Conservation (phyloP, 2,113 vertebrate species). For the Rhabdomys dilectus region DNA sequence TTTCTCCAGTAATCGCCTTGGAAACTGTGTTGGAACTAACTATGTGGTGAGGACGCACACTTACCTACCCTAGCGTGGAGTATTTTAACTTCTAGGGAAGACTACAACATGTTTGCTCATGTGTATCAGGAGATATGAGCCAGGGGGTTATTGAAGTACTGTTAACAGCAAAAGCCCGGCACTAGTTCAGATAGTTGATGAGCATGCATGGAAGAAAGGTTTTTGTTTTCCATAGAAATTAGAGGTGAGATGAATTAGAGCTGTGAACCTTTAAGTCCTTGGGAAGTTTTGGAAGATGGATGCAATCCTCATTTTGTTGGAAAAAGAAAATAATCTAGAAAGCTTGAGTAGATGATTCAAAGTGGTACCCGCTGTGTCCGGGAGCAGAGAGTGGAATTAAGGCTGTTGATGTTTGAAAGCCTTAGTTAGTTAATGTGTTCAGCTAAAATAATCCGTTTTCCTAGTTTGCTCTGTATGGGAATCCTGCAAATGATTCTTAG, state of each 20-base stretch:
- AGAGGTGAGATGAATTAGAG: not conserved
- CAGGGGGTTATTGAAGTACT: not conserved
- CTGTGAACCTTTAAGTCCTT: not conserved
- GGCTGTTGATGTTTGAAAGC: not conserved
- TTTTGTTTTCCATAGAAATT: not conserved
- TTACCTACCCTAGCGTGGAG: not conserved
- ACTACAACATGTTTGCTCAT: not conserved
- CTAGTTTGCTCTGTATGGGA: not conserved
- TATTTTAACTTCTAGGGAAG: not conserved
- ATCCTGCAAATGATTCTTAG: not conserved
- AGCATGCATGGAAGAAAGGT: not conserved
- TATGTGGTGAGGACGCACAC: not conserved
- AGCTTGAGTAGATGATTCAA: not conserved
- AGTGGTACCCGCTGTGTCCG: not conserved
- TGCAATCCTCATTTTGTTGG: not conserved
- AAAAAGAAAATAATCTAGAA: not conserved
- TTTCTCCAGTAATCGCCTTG: not conserved
- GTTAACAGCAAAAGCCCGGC: not conserved
- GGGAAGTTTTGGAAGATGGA: not conserved
- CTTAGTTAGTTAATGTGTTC: not conserved
- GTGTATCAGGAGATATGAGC: not conserved
- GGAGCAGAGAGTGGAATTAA: not conserved
- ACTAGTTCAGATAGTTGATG: not conserved
- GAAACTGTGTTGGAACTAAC: not conserved
- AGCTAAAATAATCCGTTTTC: not conserved